Evolutionary conservation across 2,113 vertebrate species (phyloP).

Genomic region (Fulmarus glacialis): DNA sequence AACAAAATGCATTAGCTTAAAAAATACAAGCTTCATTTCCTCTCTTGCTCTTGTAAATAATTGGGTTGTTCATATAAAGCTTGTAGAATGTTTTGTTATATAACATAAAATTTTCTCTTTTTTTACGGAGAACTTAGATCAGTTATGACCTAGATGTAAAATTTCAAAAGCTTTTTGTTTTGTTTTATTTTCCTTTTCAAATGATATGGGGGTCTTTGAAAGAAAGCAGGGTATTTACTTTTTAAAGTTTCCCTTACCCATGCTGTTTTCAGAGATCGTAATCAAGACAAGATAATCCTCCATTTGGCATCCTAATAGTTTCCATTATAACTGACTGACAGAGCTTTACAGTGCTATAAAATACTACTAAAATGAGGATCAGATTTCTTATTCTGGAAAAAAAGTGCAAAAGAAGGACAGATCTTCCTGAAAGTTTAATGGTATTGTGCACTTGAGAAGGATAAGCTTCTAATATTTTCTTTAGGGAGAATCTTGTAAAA

Average conservation of each 20-base stretch:
- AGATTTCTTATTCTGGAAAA: neutral
- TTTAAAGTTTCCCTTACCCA: neutral
- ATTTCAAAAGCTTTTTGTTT: neutral
- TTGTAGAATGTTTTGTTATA: neutral
- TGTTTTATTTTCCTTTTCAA: neutral
- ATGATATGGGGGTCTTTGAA: neutral
- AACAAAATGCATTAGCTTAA: slow-evolving; percentile 49
- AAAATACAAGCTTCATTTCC: neutral
- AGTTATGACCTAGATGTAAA: neutral
- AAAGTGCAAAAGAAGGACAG: neutral
- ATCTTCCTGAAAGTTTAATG: neutral
- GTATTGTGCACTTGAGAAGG: neutral
- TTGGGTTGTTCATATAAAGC: neutral
- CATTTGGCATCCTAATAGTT: slow-evolving; percentile 27
- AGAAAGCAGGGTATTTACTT: neutral
- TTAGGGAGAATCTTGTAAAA: neutral
- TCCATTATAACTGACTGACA: slow-evolving; percentile 6
- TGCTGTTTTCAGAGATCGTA: neutral
- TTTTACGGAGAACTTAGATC: neutral
- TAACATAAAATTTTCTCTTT: neutral
- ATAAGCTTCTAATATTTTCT: neutral
- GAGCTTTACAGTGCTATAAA: neutral
- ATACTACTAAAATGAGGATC: neutral
- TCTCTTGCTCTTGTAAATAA: slow-evolving; percentile 21
- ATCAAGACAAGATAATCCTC: slow-evolving; percentile 19